Evolutionary conservation across 2,888 invertebrate genomes (phyloP).

Genomic region (Eilema caniola): DNA sequence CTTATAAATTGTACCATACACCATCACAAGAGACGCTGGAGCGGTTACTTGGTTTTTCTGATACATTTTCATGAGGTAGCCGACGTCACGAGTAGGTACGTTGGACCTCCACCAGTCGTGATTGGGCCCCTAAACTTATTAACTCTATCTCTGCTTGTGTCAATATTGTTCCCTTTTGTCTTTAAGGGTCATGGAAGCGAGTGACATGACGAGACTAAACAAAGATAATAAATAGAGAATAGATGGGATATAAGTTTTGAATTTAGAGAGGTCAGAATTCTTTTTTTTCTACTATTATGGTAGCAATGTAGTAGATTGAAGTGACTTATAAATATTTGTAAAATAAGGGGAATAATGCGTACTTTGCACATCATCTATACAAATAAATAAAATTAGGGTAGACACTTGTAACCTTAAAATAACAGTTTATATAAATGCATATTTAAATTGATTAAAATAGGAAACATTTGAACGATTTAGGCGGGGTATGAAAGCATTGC

Average conservation of each 20-base stretch:
- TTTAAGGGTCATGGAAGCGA: slow-evolving; percentile 22
- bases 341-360: too few relatives aligned
- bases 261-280: neutral
- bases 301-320: neutral
- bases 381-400: too few relatives aligned
- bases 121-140: slow-evolving; percentile 77
- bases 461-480: too few relatives aligned
- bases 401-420: too few relatives aligned
- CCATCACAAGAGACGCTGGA: slow-evolving; percentile 61
- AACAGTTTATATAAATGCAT: too few relatives aligned
- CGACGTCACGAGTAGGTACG: slow-evolving; percentile 61
- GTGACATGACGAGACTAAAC: slow-evolving; percentile 1
- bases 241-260: neutral
- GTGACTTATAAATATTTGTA: neutral
- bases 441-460: too few relatives aligned
- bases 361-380: too few relatives aligned
- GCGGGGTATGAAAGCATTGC: too few relatives aligned
- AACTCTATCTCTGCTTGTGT: slow-evolving; percentile 62
- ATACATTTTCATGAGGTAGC: slow-evolving; percentile 85
- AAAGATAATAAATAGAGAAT: neutral
- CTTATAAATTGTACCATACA: slow-evolving; percentile 60
- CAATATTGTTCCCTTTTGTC: slow-evolving; percentile 36
- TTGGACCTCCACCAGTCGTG: slow-evolving; percentile 60
- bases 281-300: neutral
- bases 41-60: slow-evolving; percentile 83